Conservation (phyloP, 1,140 invertebrate genomes). For the Brachionus asplanchnoidis region DNA sequence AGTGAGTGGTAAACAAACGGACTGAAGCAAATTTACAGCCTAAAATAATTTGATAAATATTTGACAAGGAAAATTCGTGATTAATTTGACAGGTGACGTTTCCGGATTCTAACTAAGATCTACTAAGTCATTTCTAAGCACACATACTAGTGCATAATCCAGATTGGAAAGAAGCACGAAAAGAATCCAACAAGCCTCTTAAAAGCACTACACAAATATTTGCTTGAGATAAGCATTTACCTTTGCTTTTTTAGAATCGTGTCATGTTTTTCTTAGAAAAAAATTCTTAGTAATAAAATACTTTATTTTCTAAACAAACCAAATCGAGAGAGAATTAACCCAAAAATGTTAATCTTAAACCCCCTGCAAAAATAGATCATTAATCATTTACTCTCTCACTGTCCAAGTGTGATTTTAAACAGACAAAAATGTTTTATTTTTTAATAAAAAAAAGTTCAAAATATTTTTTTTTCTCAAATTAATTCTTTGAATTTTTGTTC, state of each 20-base stretch:
- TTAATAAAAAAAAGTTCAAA: neutral
- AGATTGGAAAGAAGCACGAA: neutral
- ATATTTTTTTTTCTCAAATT: neutral
- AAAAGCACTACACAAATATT: neutral
- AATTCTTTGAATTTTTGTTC: neutral
- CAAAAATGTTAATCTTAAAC: constrained; percentile 15
- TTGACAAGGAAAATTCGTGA: neutral
- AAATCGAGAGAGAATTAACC: neutral
- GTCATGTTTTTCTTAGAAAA: neutral
- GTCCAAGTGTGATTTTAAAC: neutral
- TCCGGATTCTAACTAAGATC: neutral
- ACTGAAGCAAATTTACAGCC: neutral
- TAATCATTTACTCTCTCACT: neutral
- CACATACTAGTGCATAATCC: neutral
- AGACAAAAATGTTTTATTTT: neutral
- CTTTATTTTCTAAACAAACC: neutral
- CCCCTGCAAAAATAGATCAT: neutral
- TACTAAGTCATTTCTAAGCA: neutral
- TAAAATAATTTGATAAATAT: neutral
- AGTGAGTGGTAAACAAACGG: neutral
- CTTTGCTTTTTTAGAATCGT: constrained; percentile 1
- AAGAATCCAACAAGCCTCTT: neutral
- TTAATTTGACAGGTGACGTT: neutral
- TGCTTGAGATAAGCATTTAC: constrained; percentile 2
- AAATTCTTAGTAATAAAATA: neutral